Conservation (phyloP, 2,888 invertebrate genomes). For the Drosophila anomalata region DNA sequence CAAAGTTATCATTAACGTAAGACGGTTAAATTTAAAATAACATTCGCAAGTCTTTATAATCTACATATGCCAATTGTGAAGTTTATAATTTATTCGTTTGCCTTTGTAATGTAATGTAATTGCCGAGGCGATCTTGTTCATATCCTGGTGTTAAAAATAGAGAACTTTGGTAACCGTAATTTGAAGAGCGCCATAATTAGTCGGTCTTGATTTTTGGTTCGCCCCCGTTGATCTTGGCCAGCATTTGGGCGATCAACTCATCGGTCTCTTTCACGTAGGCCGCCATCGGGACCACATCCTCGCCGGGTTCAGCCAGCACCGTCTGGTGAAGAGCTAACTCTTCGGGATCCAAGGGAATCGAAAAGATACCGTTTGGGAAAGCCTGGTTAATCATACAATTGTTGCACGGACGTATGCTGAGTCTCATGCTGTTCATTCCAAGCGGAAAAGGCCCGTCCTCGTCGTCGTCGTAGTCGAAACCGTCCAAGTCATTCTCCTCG, state of each 20-base stretch:
- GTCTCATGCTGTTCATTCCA: background rate
- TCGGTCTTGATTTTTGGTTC: background rate
- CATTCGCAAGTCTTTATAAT: background rate
- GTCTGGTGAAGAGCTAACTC: background rate
- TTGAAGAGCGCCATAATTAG: background rate
- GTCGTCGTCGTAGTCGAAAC: background rate
- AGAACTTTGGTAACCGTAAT: background rate
- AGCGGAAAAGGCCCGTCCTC: background rate
- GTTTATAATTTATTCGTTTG: constrained; percentile 1
- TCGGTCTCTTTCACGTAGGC: background rate
- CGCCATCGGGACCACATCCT: background rate
- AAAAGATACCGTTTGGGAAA: too few relatives aligned
- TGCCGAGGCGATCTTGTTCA: background rate
- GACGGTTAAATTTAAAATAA: background rate
- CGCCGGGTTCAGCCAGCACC: background rate
- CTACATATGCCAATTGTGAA: background rate
- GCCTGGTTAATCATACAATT: background rate
- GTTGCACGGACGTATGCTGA: background rate
- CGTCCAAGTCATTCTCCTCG: background rate
- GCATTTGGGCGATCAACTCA: background rate
- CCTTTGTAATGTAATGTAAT: background rate
- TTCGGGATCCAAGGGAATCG: background rate
- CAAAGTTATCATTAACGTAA: background rate
- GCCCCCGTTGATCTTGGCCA: background rate
- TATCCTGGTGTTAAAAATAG: background rate